These are phyloP conservation scores for Xenopus borealis DNA, from an alignment of 2,113 vertebrate species.

Conservation along the genomic window DNA sequence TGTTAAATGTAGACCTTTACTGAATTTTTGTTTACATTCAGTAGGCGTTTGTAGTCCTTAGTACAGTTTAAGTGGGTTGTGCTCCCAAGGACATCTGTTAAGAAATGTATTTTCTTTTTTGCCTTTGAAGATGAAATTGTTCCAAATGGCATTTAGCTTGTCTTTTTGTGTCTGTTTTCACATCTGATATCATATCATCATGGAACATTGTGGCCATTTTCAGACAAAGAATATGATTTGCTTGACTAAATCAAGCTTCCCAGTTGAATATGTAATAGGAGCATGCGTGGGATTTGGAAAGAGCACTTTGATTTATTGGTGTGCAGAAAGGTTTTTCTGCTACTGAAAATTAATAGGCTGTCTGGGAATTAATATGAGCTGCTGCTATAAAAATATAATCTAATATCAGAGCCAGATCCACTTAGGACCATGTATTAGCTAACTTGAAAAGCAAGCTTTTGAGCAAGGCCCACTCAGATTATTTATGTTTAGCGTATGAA, in stretches of 20 bases:
- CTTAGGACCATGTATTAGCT: no score
- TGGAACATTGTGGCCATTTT: conserved; percentile 21
- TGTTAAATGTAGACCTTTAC: no score
- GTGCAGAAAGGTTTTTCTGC: conserved; percentile 19
- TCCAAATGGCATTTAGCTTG: conserved; percentile 26
- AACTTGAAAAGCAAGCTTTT: no score
- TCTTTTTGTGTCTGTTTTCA: conserved; percentile 21
- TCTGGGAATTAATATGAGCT: neutral
- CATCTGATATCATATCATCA: conserved; percentile 5
- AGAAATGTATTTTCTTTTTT: conserved; percentile 4
- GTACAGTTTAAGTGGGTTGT: neutral
- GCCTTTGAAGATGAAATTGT: conserved; percentile 12
- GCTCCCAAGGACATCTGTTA: conserved; percentile 14
- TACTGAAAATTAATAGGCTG: conserved; percentile 20
- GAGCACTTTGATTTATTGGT: conserved; percentile 19
- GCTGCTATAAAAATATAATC: neutral
- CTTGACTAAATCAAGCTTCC: conserved; percentile 20
- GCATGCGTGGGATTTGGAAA: conserved; percentile 5
- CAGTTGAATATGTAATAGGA: neutral
- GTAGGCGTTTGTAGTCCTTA: no score
- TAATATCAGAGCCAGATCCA: no score
- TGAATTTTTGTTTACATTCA: no score
- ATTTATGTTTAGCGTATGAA: no score
- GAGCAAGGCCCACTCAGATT: no score
- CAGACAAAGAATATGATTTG: conserved; percentile 31